Evolutionary conservation across 2,888 invertebrate genomes (phyloP).

Genomic region (Dolomedes plantarius): DNA sequence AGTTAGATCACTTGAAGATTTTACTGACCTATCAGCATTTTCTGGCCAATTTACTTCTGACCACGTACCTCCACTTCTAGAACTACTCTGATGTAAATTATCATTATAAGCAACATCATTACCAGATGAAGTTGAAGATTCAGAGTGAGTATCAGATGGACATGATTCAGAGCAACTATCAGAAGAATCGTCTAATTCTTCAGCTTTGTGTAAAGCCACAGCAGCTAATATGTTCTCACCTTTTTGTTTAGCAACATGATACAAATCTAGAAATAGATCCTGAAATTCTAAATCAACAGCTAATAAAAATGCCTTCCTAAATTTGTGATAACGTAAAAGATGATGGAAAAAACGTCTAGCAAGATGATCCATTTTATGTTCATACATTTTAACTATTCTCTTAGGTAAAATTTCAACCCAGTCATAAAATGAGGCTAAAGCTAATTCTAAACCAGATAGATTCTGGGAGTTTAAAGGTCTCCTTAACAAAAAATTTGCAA

Average conservation of each 20-base stretch:
- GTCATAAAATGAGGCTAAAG: constrained; percentile 87
- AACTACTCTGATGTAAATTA: background rate
- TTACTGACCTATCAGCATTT: background rate
- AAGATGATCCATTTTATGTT: constrained; percentile 85
- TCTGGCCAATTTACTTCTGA: background rate
- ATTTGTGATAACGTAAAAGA: constrained; percentile 68
- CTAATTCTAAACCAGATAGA: constrained; percentile 84
- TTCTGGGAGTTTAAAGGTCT: constrained; percentile 80
- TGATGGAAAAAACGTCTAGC: constrained; percentile 80
- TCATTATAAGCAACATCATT: background rate
- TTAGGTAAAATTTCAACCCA: constrained; percentile 83
- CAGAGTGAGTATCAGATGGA: constrained; percentile 26
- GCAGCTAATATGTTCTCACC: constrained; percentile 58
- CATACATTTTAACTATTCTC: constrained; percentile 84
- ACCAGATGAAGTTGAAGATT: constrained; percentile 10
- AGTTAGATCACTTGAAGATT: background rate
- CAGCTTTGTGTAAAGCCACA: constrained; percentile 62
- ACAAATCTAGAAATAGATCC: constrained; percentile 72
- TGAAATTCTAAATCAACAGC: constrained; percentile 72
- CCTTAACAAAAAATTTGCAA: constrained; percentile 83
- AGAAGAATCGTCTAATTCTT: constrained; percentile 29
- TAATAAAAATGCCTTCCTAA: constrained; percentile 73
- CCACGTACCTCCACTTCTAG: background rate
- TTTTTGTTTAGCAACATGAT: constrained; percentile 62
- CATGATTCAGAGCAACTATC: constrained; percentile 16